These are phyloP conservation scores for Protonemura montana DNA, from an alignment of 2,888 invertebrate genomes.

Conservation along the genomic window DNA sequence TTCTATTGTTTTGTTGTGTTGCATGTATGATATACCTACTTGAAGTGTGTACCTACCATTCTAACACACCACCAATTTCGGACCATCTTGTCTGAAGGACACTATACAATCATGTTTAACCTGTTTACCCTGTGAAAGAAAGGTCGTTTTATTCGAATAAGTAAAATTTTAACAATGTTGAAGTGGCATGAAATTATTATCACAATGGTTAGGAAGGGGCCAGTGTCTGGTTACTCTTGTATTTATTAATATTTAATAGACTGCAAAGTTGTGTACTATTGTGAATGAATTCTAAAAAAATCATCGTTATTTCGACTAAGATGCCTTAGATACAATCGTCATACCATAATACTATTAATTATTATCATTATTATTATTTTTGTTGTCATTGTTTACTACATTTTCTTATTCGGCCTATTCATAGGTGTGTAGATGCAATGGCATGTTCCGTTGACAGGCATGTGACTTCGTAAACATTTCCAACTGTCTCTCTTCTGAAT, in stretches of 20 bases:
- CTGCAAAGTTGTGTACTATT: background rate
- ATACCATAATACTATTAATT: constrained; percentile 14
- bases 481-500: constrained; percentile 45
- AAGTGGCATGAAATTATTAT: constrained; percentile 12
- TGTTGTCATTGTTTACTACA: constrained; percentile 16
- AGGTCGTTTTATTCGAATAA: background rate
- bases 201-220: background rate
- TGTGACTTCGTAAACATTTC: background rate
- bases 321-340: constrained; percentile 31
- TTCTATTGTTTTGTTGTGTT: background rate
- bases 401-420: background rate
- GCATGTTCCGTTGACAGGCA: background rate
- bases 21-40: background rate
- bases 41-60: background rate
- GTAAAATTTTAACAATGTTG: constrained; percentile 7
- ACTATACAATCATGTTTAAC: constrained; percentile 5
- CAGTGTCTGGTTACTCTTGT: background rate
- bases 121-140: background rate
- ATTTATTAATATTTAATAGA: constrained; percentile 7
- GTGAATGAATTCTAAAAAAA: background rate
- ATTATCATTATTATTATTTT: constrained; percentile 13
- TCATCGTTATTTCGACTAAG: constrained; percentile 25
- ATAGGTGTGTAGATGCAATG: background rate
- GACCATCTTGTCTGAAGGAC: background rate
- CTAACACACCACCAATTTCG: background rate